A percentile compares a stretch with the other conserved stretches of the same genome.
phyloP scores from a whole-genome alignment of 2,113 vertebrate genomes.

The Xerus inauris region DNA sequence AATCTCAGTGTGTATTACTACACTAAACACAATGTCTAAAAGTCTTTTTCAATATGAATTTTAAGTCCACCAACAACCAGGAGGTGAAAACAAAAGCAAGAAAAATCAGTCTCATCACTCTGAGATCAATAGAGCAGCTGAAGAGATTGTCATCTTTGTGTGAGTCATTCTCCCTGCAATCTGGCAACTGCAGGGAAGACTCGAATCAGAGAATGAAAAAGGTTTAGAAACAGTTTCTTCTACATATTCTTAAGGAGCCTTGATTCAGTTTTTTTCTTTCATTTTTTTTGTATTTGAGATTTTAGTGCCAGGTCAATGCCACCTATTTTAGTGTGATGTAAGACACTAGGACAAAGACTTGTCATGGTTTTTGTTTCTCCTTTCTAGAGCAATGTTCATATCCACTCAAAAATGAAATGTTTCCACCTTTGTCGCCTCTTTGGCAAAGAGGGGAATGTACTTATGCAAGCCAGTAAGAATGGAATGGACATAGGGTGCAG shows the following conservation, averaged over 20 bases:
- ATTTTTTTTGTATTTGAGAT: not conserved
- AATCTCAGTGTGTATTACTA: not conserved
- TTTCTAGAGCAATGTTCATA: not conserved
- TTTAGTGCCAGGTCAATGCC: not conserved
- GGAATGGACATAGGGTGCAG: not conserved
- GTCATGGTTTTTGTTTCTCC: not conserved
- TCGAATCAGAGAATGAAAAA: not conserved
- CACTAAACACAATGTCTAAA: not conserved
- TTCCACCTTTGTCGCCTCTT: not conserved
- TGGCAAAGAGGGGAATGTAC: not conserved
- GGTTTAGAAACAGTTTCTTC: not conserved
- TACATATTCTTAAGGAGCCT: not conserved
- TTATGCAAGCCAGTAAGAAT: not conserved
- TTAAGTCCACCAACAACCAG: not conserved
- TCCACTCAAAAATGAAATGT: not conserved
- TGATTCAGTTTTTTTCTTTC: not conserved
- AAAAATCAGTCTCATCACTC: not conserved
- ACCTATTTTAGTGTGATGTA: not conserved
- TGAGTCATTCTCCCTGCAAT: not conserved
- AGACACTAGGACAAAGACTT: not conserved
- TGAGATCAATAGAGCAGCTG: not conserved
- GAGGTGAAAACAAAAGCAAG: constrained; percentile 19
- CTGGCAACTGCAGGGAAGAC: not conserved
- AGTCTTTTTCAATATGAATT: not conserved
- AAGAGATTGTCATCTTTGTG: not conserved